Percentiles rank a stretch among this genome's conserved stretches.
phyloP scores from a whole-genome alignment of 2,888 invertebrate species.

The Autographa pulchrina region DNA sequence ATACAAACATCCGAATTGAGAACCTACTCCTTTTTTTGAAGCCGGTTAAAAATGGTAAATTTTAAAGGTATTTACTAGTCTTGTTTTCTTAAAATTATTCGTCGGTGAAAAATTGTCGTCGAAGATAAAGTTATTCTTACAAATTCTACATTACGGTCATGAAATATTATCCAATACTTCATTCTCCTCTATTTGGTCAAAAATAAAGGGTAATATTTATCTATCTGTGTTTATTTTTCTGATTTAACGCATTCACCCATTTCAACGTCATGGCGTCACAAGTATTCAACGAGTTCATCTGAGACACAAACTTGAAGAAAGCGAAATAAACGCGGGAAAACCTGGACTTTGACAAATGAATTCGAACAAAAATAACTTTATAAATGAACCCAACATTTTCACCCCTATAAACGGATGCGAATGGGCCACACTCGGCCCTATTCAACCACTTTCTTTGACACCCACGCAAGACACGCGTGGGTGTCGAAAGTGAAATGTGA shows the following conservation, averaged over 20 bases:
- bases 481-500: slow-evolving; percentile 11
- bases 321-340: not conserved
- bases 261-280: not conserved
- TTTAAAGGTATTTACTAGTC: not conserved
- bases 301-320: not conserved
- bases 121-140: too few species aligned
- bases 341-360: slow-evolving; percentile 1
- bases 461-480: slow-evolving; percentile 23
- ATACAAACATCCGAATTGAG: too few species aligned
- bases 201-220: too few species aligned
- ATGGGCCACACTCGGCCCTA: not conserved
- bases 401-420: not conserved
- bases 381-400: slow-evolving; percentile 7
- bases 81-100: not conserved
- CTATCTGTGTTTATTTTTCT: too few species aligned
- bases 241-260: not conserved
- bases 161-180: too few species aligned
- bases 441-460: slow-evolving; percentile 21
- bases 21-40: not conserved
- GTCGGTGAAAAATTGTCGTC: too few species aligned
- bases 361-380: slow-evolving; percentile 2
- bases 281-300: not conserved
- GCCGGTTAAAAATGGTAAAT: not conserved
- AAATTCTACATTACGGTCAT: too few species aligned
- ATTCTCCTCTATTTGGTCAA: too few species aligned